These are phyloP conservation scores for Cryptoprocta ferox DNA, from an alignment of 2,797 vertebrate genomes.

Conservation along the genomic window DNA sequence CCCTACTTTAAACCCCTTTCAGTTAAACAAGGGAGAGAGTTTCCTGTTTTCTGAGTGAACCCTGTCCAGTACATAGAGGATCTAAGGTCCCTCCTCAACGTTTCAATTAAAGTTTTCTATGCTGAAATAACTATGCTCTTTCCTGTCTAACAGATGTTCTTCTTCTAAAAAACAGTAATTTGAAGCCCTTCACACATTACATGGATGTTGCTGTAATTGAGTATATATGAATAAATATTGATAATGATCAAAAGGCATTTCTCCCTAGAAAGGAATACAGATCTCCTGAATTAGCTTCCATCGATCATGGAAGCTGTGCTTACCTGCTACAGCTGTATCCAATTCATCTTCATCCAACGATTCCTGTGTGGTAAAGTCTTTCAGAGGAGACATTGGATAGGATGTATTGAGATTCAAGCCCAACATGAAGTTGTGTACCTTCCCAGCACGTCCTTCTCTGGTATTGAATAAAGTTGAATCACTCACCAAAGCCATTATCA, in stretches of 20 bases:
- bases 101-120: neutral
- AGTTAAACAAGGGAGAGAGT: neutral
- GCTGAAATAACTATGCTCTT: neutral
- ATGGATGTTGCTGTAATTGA: neutral
- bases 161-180: neutral
- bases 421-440: constrained; percentile 99
- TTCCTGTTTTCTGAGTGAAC: neutral
- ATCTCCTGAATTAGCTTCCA: neutral
- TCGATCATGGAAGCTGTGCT: rapidly evolving
- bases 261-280: neutral
- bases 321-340: constrained; percentile 95
- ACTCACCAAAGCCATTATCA: constrained; percentile 95
- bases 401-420: constrained; percentile 95
- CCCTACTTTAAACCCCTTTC: neutral
- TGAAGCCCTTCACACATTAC: neutral
- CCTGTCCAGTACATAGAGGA: neutral
- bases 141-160: neutral
- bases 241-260: neutral
- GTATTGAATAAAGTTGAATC: constrained; percentile 96
- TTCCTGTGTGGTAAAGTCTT: constrained; percentile 81
- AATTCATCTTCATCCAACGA: constrained; percentile 89
- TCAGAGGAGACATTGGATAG: constrained; percentile 90
- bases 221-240: neutral
- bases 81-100: neutral
- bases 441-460: constrained; percentile 96